Conservation (phyloP, 1,140 invertebrate species). For the Sycobia sp. region DNA sequence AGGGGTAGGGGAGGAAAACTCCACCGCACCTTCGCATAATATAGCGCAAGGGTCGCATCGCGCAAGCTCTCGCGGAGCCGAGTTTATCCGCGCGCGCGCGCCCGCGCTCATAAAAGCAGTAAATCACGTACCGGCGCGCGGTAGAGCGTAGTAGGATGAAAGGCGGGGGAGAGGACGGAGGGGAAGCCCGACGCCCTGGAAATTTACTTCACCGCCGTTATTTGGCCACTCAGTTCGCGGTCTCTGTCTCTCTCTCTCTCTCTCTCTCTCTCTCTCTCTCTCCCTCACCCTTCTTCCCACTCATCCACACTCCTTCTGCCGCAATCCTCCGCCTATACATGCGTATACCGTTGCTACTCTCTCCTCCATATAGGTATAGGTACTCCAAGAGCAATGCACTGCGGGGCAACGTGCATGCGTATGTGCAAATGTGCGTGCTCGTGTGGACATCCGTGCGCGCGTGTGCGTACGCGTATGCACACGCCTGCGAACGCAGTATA, state of each 20-base stretch:
- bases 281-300: neutral
- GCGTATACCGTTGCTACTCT: no score
- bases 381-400: no score
- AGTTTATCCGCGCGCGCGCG: conserved; percentile 12
- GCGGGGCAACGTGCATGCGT: no score
- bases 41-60: no score
- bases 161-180: neutral
- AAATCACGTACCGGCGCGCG: conserved; percentile 26
- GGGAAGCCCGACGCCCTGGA: conserved; percentile 9
- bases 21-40: no score
- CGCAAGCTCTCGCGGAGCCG: conserved; percentile 6
- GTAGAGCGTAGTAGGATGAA: no score
- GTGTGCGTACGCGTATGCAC: neutral
- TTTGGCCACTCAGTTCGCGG: neutral
- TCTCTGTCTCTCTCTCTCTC: neutral
- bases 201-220: conserved; percentile 25
- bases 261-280: neutral
- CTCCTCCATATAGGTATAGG: no score
- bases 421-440: no score
- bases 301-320: neutral
- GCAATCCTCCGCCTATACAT: no score
- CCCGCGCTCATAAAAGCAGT: conserved; percentile 26
- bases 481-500: neutral
- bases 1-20: no score
- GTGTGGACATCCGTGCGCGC: no score